Conservation (phyloP, 2,797 vertebrate species). For the Periparus ater region DNA sequence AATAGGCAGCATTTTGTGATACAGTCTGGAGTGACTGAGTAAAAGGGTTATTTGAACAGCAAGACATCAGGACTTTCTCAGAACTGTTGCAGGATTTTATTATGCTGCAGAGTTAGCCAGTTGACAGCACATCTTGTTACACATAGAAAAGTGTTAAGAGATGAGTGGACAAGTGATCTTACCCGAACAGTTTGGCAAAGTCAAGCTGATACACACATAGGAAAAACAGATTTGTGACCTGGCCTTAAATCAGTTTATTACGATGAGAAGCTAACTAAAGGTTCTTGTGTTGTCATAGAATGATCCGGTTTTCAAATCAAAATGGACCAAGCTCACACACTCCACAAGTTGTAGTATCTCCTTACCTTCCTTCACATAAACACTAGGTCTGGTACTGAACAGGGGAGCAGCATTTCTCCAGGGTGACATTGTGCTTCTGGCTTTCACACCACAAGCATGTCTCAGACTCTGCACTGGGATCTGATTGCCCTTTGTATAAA, state of each 20-base stretch:
- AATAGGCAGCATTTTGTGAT: neutral
- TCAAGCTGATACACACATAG: neutral
- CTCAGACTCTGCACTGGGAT: neutral
- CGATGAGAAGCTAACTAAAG: neutral
- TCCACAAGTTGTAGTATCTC: neutral
- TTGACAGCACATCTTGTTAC: neutral
- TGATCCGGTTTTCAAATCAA: neutral
- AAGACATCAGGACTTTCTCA: neutral
- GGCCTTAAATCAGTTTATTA: neutral
- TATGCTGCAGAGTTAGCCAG: neutral
- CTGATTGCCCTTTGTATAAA: neutral
- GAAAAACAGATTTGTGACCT: neutral
- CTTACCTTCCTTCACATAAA: neutral
- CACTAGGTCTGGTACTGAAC: neutral
- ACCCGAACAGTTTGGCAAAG: neutral
- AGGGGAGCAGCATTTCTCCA: neutral
- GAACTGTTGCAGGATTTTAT: neutral
- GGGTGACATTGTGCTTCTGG: rapidly evolving
- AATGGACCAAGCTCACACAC: neutral
- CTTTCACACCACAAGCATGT: neutral
- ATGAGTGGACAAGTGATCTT: neutral
- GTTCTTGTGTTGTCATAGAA: neutral
- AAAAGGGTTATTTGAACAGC: neutral
- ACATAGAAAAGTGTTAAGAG: neutral
- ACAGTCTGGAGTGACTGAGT: neutral